phyloP scores from a whole-genome alignment of 2,797 vertebrate genomes.

The Falco rusticolus region DNA sequence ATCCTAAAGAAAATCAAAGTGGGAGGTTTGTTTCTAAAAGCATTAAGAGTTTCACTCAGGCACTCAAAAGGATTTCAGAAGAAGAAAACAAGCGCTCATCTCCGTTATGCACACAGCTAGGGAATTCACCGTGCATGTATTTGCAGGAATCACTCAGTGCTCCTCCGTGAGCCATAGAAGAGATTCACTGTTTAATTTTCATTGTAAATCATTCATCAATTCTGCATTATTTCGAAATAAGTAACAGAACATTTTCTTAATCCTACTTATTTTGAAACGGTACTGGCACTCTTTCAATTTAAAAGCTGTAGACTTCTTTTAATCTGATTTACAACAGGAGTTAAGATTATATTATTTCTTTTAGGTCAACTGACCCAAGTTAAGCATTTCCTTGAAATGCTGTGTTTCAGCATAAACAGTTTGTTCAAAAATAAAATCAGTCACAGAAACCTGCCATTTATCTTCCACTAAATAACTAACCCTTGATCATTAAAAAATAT shows the following conservation, averaged over 20 bases:
- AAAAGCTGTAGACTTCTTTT: slow-evolving; percentile 3
- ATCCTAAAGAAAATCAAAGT: slow-evolving; percentile 81
- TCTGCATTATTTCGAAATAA: slow-evolving; percentile 28
- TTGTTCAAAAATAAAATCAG: neutral
- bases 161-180: neutral
- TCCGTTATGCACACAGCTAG: neutral
- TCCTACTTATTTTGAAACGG: slow-evolving; percentile 24
- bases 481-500: neutral
- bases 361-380: neutral
- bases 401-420: neutral
- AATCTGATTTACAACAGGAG: slow-evolving; percentile 29
- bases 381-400: slow-evolving; percentile 7
- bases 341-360: slow-evolving; percentile 36
- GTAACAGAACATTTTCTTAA: slow-evolving; percentile 17
- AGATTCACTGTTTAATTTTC: neutral
- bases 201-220: neutral
- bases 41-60: neutral
- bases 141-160: neutral
- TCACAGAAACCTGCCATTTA: neutral
- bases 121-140: neutral
- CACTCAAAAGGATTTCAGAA: neutral
- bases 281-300: neutral
- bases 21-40: slow-evolving; percentile 40
- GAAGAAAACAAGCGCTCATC: neutral
- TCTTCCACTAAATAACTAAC: neutral